phyloP scores from a whole-genome alignment of 1,140 invertebrate genomes.

The Brachionus koreanus region DNA sequence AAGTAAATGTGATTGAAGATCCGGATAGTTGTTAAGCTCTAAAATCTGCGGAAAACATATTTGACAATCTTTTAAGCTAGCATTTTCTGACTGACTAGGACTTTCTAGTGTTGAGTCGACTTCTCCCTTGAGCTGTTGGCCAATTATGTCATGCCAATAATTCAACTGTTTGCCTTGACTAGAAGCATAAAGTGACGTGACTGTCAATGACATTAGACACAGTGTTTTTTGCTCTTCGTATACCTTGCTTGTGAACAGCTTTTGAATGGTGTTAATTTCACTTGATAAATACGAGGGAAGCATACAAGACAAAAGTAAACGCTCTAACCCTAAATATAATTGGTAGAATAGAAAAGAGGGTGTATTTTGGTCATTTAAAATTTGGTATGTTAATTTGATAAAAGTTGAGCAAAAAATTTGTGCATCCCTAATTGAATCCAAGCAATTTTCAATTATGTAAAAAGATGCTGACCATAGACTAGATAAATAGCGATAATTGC shows the following conservation, averaged over 20 bases:
- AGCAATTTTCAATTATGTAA: constrained; percentile 66
- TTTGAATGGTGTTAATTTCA: constrained; percentile 26
- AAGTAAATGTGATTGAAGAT: constrained; percentile 19
- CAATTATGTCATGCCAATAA: constrained; percentile 43
- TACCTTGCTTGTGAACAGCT: neutral
- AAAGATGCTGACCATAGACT: constrained; percentile 67
- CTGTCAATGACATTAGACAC: constrained; percentile 16
- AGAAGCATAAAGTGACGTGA: constrained; percentile 16
- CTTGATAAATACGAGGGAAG: neutral
- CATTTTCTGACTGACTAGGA: neutral
- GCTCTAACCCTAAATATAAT: constrained; percentile 22
- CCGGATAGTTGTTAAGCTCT: constrained; percentile 13
- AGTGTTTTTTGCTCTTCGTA: constrained; percentile 32
- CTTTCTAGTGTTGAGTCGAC: neutral
- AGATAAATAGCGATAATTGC: constrained; percentile 56
- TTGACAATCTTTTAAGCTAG: neutral
- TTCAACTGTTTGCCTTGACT: constrained; percentile 19
- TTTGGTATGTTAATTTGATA: constrained; percentile 32
- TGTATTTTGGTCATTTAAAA: constrained; percentile 23
- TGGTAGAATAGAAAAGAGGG: constrained; percentile 39
- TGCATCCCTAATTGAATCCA: constrained; percentile 57
- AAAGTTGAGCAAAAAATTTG: constrained; percentile 35
- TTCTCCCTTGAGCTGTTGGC: neutral
- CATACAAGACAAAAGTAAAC: constrained; percentile 25
- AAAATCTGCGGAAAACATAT: constrained; percentile 32